Conservation (phyloP, 35 echinoderm and acorn worm species). For the Hemicentrotus pulcherrimus region DNA sequence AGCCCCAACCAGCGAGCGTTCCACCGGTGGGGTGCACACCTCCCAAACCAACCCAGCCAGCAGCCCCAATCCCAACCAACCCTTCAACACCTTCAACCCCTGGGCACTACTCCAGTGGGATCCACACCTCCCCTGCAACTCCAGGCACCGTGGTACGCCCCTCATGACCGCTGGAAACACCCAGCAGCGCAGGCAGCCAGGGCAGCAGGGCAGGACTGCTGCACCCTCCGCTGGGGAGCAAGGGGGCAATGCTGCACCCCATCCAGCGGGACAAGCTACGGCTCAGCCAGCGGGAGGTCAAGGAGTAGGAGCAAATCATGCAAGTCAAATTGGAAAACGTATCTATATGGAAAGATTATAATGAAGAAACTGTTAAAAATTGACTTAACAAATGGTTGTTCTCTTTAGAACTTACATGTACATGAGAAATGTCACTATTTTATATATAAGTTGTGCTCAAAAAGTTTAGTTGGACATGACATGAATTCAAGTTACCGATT, state of each 20-base stretch:
- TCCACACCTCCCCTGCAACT: conserved; percentile 82
- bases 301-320: neutral
- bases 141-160: conserved; percentile 68
- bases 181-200: neutral
- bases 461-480: too few relatives aligned
- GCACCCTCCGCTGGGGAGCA: neutral
- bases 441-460: too few relatives aligned
- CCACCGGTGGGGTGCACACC: conserved; percentile 35
- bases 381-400: too few relatives aligned
- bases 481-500: too few relatives aligned
- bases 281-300: neutral
- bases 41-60: neutral
- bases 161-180: conserved; percentile 47
- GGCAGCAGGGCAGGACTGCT: neutral
- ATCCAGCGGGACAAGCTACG: neutral
- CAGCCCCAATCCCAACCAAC: conserved; percentile 30
- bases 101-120: conserved; percentile 70
- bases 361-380: too few relatives aligned
- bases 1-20: conserved; percentile 36
- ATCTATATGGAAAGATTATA: too few relatives aligned
- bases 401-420: too few relatives aligned
- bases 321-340: neutral
- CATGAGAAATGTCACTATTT: too few relatives aligned
- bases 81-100: conserved; percentile 62
- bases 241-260: neutral